Conservation (phyloP, 2,888 invertebrate species). For the Heliconius hortense region DNA sequence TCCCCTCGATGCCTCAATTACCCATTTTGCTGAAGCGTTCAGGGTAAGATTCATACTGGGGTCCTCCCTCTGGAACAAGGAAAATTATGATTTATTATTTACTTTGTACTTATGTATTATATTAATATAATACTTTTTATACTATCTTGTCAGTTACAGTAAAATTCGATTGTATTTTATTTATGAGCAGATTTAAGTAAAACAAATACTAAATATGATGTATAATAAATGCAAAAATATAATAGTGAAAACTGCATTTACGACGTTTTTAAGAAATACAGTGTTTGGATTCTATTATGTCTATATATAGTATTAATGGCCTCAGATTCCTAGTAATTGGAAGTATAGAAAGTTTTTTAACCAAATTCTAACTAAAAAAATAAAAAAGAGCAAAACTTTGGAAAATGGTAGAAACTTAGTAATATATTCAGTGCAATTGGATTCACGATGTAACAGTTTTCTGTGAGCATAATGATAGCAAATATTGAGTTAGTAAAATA, state of each 20-base stretch:
- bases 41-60: conserved; percentile 66
- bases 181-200: no score
- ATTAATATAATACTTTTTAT: no score
- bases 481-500: not conserved
- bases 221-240: no score
- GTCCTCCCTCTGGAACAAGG: conserved; percentile 68
- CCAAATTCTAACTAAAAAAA: not conserved
- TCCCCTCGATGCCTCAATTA: conserved; percentile 71
- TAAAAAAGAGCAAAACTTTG: not conserved
- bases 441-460: not conserved
- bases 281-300: no score
- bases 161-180: no score
- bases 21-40: conserved; percentile 71
- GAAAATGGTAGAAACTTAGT: not conserved
- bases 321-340: no score
- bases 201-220: no score
- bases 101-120: no score
- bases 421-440: not conserved
- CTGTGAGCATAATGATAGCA: not conserved
- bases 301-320: no score
- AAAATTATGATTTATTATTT: conserved; percentile 16
- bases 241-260: no score
- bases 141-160: no score
- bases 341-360: not conserved
- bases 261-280: no score